Base-by-base conservation (phyloP, 2,888 invertebrate species). In the Eupithecia subfuscata region DNA sequence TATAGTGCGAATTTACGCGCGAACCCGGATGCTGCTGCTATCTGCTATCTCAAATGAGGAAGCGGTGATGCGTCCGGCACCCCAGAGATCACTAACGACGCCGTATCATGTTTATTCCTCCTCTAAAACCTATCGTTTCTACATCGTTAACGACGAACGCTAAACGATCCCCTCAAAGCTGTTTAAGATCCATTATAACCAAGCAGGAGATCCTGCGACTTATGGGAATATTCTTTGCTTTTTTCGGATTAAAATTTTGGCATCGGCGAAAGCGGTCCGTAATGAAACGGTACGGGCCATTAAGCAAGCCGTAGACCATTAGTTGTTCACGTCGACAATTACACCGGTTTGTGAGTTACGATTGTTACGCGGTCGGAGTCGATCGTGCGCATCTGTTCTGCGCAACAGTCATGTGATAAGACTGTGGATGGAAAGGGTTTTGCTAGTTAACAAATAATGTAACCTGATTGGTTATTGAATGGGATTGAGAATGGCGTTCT, bases 221-320 rank as follows among this genome's bases (percentile, higher is more conserved):
- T 81, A 81, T 77, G 73, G 74, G 84, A 82, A 83, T 83, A 83
- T 80, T 73, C 63, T 73, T 48, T 45, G 25, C 71, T 71, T 75
- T 30, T 69, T 89, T 87, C 86, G 87, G 90, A 90, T 91, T 90
- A 91, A 91, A 91, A 90, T 90, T 90, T 89, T 86, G 90, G 86
- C 89, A 84, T 60, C 60, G 60, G 60, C 84, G 83, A 86, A 83
- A 88, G 85, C 86, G 88, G 88, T 84, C 14, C 60, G 88, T 89
- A 91, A 92, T 92, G 91, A 90, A 91, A 90, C 88, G 84, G 82
- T 83, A 86, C 89, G 91, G 88, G 79, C 90, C 92, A 92, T 92
- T 92, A 91, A 84, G 83, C 83, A 86, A 3, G 43, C 25, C 40
- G 14, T 22, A 25, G 81, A 83, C 89, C 91, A 89, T 91, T 91